Evolutionary conservation across 1,140 invertebrate genomes (phyloP), one percentile per base, ranked within the genome.

Genomic region (Papilio machaon): DNA sequence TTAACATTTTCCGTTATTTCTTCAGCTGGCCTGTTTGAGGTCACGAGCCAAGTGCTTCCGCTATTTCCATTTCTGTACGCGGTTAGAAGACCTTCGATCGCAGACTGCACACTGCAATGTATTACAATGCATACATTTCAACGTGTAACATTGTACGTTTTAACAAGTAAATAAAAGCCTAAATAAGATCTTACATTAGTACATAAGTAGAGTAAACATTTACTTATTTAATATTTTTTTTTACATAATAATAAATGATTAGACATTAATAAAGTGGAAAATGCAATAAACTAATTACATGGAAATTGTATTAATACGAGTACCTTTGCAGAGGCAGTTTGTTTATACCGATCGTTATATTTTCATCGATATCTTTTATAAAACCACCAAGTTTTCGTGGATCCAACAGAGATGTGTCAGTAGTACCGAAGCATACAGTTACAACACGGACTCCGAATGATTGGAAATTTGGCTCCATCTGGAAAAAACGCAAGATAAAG

Each of bases 361-460:
- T 43, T 6, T 85, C 80, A 46, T 90, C 84, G 1, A 86, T 70
- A 38, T 87, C 85, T 64, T 91, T 84, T 75, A 90, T 90, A 19
- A 91, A 85, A 2, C 83, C 87, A 10, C 83, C 88, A 46, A 89
- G 79, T 67, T 87, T 87, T 8, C 94, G 93, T 81, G 90, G 88
- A 0, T 85, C 87, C 11, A 95, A 86, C 15, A 96, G 86, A 60
- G 91, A 90, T 0, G 95, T 95, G 52, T 95, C 92, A 0, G 95
- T 96, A 5, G 94, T 91, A 4, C 95, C 95, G 60, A 95, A 95
- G 85, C 96, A 96, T 75, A 96, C 84, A 1, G 95, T 93, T 17
- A 96, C 82, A 73, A 96, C 95, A 64, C 95, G 89, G 0, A 96
- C 94, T 13, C 95, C 95, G 4, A 95, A 95, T 83, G 95, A 90